A percentile compares a stretch with the other conserved stretches of the same genome.
Conservation (phyloP, 2,888 invertebrate genomes). For the Eulithis prunata region DNA sequence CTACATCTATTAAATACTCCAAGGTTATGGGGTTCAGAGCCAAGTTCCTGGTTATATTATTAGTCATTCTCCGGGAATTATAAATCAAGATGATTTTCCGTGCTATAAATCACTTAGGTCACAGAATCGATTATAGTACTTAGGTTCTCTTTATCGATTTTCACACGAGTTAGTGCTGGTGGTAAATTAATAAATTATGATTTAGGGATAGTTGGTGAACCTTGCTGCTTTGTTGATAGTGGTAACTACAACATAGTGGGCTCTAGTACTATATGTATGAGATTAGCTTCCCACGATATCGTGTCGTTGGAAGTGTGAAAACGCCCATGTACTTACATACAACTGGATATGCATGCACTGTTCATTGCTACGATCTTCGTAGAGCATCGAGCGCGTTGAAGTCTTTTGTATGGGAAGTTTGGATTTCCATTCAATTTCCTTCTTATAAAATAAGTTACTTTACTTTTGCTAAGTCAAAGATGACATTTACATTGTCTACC, state of each 20-base stretch:
- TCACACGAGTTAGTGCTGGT: conserved; percentile 18
- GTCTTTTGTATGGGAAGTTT: conserved; percentile 14
- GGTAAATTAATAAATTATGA: conserved; percentile 19
- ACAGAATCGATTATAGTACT: too few species aligned
- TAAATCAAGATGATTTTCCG: conserved; percentile 28
- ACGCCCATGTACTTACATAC: too few species aligned
- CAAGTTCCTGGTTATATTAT: conserved; percentile 19
- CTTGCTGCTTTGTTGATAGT: not conserved
- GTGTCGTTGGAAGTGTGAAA: too few species aligned
- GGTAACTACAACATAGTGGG: not conserved
- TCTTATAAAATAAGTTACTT: too few species aligned
- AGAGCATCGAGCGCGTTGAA: conserved; percentile 21
- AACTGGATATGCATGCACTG: too few species aligned
- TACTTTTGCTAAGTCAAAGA: too few species aligned
- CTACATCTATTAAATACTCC: not conserved
- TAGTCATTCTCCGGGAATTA: conserved; percentile 22
- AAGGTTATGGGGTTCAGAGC: not conserved
- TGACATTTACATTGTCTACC: too few species aligned
- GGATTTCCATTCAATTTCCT: too few species aligned
- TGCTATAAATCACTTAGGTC: conserved; percentile 21
- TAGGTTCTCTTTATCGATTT: conserved; percentile 17
- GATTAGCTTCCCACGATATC: too few species aligned
- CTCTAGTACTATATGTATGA: not conserved
- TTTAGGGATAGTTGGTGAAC: not conserved
- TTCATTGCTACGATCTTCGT: conserved; percentile 5